Evolutionary conservation across 1,140 invertebrate species (phyloP), one percentile per base, ranked within the genome.

Genomic region (Panagrolaimus sp.): DNA sequence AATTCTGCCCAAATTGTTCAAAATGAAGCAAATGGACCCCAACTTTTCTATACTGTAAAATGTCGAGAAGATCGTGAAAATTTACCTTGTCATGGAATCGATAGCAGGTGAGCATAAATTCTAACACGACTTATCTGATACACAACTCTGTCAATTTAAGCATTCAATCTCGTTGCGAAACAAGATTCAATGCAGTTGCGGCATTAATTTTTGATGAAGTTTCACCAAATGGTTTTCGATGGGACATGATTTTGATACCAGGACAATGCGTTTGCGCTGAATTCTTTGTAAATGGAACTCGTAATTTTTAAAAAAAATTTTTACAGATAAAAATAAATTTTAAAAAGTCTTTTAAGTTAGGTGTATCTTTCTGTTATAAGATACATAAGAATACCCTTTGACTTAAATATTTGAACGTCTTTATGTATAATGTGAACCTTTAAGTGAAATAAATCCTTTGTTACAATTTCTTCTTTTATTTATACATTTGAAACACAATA

Each of bases 11-110:
- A 28, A 58, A 28, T 58, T 58, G 52, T 28, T 58, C 52, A 58
- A 58, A 58, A 58, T 58, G 21, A 58, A 58, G 52, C 21, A 58
- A 58, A 28, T 58, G 52, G 52, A 12, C 52, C 52, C 14, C 52
- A 58, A 58, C 21, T 58, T 58, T 58, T 58, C 17, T 58, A 58
- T 28, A 58, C 52, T 12, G 52, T 58, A 26, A 58, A 28, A 28
- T 58, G 52, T 58, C 21, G 28, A n/a, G 12, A 21, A 58, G 52
- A 26, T 58, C 21, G 52, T 21, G 52, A 58, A 26, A 58, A 38
- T 38, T 38, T 58, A 21, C 52, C 52, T 21, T 58, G 52, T 21
- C 52, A 28, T 24, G 52, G 52, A 26, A 58, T 58, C 12, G 21
- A 58, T 12, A 28, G 21, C 14, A 58, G 52, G 52, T 21, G 14